Evolutionary conservation across 1,140 invertebrate genomes (phyloP).

Genomic region (Lithobius niger): DNA sequence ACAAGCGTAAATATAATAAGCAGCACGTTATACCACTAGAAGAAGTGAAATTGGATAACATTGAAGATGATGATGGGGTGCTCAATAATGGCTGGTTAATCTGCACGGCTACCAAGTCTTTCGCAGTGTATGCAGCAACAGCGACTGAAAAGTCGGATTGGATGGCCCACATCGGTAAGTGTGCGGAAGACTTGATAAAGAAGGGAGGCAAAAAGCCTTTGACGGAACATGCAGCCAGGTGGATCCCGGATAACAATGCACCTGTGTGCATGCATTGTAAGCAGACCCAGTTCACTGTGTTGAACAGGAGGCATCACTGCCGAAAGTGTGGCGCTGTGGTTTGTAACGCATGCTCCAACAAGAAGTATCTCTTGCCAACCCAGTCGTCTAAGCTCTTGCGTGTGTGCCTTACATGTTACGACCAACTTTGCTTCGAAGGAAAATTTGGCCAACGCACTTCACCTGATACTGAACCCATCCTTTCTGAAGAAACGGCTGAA

Average conservation of each 20-base stretch:
- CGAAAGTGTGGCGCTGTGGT: slow-evolving; percentile 96
- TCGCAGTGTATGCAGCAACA: slow-evolving; percentile 98
- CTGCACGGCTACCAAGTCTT: slow-evolving; percentile 92
- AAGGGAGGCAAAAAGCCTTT: slow-evolving; percentile 89
- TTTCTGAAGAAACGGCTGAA: too few species aligned
- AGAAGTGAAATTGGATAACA: slow-evolving; percentile 88
- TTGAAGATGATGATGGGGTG: slow-evolving; percentile 82
- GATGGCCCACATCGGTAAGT: slow-evolving; percentile 99
- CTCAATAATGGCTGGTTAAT: slow-evolving; percentile 96
- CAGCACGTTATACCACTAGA: slow-evolving; percentile 97
- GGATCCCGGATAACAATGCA: slow-evolving; percentile 96
- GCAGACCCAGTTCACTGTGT: slow-evolving; percentile 87
- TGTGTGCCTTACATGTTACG: slow-evolving; percentile 86
- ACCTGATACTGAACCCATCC: too few species aligned
- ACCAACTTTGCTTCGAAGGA: slow-evolving; percentile 65
- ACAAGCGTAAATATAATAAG: slow-evolving; percentile 98
- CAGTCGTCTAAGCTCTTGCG: slow-evolving; percentile 87
- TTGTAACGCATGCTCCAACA: slow-evolving; percentile 88
- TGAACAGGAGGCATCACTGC: slow-evolving; percentile 95
- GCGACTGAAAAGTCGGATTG: slow-evolving; percentile 95
- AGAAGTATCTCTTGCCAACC: slow-evolving; percentile 73
- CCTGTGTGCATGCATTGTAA: slow-evolving; percentile 94
- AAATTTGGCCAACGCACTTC: too few species aligned
- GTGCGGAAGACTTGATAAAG: slow-evolving; percentile 84
- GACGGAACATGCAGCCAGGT: slow-evolving; percentile 87